Evolutionary conservation across 2,113 vertebrate genomes (phyloP).

Genomic region (Psilopogon haemacephalus): DNA sequence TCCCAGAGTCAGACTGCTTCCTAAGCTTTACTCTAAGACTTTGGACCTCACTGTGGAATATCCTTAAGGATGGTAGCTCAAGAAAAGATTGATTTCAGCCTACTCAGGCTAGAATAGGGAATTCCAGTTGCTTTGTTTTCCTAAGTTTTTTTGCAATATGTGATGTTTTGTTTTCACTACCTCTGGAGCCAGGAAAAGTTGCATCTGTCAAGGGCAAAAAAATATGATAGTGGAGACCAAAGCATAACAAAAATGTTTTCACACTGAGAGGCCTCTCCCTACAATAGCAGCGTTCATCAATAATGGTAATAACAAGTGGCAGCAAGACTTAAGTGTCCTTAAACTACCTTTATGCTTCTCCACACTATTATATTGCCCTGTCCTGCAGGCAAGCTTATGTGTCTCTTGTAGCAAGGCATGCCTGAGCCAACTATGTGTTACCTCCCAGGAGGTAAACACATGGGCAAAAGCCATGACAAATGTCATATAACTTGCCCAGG

Average conservation of each 20-base stretch:
- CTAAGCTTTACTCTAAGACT: background rate
- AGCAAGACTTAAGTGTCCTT: slow-evolving; percentile 7
- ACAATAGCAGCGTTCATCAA: slow-evolving; percentile 21
- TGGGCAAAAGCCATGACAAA: background rate
- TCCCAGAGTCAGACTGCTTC: background rate
- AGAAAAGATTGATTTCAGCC: background rate
- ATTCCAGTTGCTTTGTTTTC: slow-evolving; percentile 33
- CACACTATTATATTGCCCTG: background rate
- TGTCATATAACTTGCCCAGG: fast-evolving
- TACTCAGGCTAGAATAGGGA: background rate
- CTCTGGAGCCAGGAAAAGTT: slow-evolving; percentile 39
- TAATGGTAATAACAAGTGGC: background rate
- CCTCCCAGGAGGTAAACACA: background rate
- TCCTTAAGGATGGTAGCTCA: background rate
- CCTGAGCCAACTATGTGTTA: background rate
- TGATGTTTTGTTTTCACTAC: slow-evolving; percentile 34
- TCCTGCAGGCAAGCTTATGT: background rate
- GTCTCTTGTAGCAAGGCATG: background rate
- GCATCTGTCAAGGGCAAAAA: slow-evolving; percentile 45
- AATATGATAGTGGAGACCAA: background rate
- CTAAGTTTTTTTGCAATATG: background rate
- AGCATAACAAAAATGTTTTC: slow-evolving; percentile 18
- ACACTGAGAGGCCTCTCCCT: background rate
- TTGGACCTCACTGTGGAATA: background rate
- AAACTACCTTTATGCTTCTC: background rate